phyloP scores from a whole-genome alignment of 2,888 invertebrate species.

The Acleris cristana region DNA sequence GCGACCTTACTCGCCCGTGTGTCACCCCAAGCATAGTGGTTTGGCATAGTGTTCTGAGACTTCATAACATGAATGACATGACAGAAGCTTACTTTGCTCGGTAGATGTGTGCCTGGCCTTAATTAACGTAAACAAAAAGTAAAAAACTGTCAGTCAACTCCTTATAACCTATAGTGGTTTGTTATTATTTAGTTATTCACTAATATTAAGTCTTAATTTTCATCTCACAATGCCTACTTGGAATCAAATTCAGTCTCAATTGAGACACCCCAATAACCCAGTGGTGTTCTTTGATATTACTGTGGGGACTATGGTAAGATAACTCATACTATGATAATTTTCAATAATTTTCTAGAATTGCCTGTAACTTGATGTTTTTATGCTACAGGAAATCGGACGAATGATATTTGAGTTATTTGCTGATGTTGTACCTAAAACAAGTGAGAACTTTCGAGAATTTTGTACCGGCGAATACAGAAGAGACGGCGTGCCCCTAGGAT shows the following conservation, averaged over 20 bases:
- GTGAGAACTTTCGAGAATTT: conserved; percentile 98
- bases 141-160: too few species aligned
- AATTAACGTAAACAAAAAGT: too few species aligned
- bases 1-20: too few species aligned
- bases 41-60: too few species aligned
- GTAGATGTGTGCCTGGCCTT: too few species aligned
- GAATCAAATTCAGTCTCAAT: conserved; percentile 96
- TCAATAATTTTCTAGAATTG: too few species aligned
- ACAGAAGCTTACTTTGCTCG: too few species aligned
- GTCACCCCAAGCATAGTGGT: too few species aligned
- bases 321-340: background rate
- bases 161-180: background rate
- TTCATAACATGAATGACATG: too few species aligned
- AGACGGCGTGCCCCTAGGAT: conserved; percentile 98
- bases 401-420: conserved; percentile 99
- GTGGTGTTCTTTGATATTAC: conserved; percentile 99
- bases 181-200: conserved; percentile 4
- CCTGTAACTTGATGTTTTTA: background rate
- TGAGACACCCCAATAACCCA: conserved; percentile 96
- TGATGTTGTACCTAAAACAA: conserved; percentile 97
- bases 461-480: conserved; percentile 98
- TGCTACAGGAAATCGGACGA: conserved; percentile 94
- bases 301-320: conserved; percentile 94
- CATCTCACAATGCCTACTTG: conserved; percentile 91
- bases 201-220: background rate